Percentiles rank a stretch among this genome's conserved stretches.
phyloP scores from a whole-genome alignment of 2,113 vertebrate genomes.

The Triplophysa dalaica region DNA sequence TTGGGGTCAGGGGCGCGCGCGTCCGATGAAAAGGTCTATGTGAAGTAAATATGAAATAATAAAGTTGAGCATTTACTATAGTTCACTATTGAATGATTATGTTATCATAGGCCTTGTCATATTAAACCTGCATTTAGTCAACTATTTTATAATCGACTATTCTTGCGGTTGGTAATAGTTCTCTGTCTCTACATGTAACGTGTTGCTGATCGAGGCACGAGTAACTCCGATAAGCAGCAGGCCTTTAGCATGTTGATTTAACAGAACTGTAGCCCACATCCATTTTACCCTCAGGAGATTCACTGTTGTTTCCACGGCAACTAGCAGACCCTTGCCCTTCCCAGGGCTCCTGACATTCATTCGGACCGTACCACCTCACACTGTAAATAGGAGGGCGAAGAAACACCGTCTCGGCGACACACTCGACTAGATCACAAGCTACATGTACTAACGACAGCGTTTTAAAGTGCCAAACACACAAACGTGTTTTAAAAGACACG shows the following conservation, averaged over 20 bases:
- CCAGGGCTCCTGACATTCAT: slow-evolving; percentile 59
- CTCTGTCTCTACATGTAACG: neutral
- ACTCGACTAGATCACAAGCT: neutral
- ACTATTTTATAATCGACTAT: neutral
- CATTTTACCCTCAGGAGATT: slow-evolving; percentile 64
- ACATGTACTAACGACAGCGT: neutral
- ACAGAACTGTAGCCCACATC: slow-evolving; percentile 65
- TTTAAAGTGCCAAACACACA: neutral
- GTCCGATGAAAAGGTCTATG: too few species aligned
- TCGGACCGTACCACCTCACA: slow-evolving; percentile 66
- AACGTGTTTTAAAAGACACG: neutral
- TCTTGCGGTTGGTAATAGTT: too few species aligned
- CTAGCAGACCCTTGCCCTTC: slow-evolving; percentile 67
- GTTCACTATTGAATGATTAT: too few species aligned
- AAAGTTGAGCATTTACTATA: too few species aligned
- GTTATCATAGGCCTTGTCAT: too few species aligned
- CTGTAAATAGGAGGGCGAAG: slow-evolving; percentile 7
- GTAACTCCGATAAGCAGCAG: slow-evolving; percentile 16
- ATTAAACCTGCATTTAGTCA: too few species aligned
- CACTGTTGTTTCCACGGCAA: slow-evolving; percentile 78
- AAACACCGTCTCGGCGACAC: too few species aligned
- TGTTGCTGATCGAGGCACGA: neutral
- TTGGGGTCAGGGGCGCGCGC: too few species aligned
- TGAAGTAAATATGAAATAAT: too few species aligned
- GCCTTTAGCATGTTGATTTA: slow-evolving; percentile 62